Base-by-base conservation (phyloP, 1,140 invertebrate species). In the Drosophila gunungcola region DNA sequence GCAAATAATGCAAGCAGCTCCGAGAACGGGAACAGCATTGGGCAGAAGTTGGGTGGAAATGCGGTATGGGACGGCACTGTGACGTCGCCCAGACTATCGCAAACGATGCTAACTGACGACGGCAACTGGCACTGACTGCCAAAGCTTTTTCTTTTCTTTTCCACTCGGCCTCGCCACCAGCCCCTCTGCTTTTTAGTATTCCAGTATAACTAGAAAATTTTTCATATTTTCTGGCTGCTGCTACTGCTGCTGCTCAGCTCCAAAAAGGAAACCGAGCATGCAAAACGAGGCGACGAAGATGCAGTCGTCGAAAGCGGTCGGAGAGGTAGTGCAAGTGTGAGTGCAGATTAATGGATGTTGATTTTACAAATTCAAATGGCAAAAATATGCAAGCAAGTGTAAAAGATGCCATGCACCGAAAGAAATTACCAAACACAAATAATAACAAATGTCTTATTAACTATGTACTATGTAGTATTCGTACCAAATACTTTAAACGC, bases 301-400 rank as follows among this genome's bases (percentile, higher is more conserved):
- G 68, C 78, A 78, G 60, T 75, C 61, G 61, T 53, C 38, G 67
- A 48, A 61, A 68, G 53, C 43, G 63, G 39, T 57, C 41, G 51
- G n/a, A 51, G n/a, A 36, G 10, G 36, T 27, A 57, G 38, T 27
- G 52, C 63, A 55, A 58, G 72, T 78, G 74, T 68, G 80, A 74
- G 80, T 78, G 70, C 80, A 89, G 84, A 89, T 89, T 89, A 89
- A 89, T 89, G 84, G 84, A 89, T 89, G 84, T 89, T 89, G 84
- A 89, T 89, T 89, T 89, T 89, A 89, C 84, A 89, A 89, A 89
- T 89, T 89, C 84, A 89, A 89, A 89, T 89, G 84, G 84, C 84
- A 89, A 89, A 89, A 89, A 89, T 89, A 89, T 89, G 84, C 84
- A 89, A 84, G 84, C 80, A 89, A 86, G 77, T 89, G 84, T 80